Base-by-base conservation (phyloP, 1,140 invertebrate species). In the Eriosoma lanigerum region DNA sequence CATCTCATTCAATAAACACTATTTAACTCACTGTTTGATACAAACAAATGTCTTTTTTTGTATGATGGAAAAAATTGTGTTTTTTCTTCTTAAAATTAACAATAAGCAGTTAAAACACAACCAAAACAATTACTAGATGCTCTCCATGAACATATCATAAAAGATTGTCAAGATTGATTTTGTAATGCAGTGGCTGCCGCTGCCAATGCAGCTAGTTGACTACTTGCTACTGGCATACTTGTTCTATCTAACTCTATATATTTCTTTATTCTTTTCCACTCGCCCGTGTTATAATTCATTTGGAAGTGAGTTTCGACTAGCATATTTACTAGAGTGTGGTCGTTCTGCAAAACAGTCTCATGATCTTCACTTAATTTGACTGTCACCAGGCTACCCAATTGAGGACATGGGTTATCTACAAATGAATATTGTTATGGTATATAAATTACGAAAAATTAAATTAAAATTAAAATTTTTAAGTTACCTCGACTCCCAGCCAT, bases 231-330 rank as follows among this genome's bases (percentile, higher is more conserved):
- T 21, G 73, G 73, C 73, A 76, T 76, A 58, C 73, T 76, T 44
- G 73, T 76, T 58, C 73, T 46, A 6, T 76, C 82, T 38, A 83
- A n/a, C 26, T 83, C 82, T 24, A 91, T 86, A 84, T 91, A 92
- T 84, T 96, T 97, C 84, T 95, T 94, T 73, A 97, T 93, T 52
- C 93, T 87, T 83, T 96, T 96, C 94, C 95, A 97, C 85, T 96
- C 94, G 1, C 95, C 95, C 80, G 94, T 96, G 82, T 92, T 93
- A 87, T 97, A 97, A 86, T 98, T 97, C 95, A 98, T 97, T 87
- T 97, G 95, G 89, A 97, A 97, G 86, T 96, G 95, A 17, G 93
- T 96, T 85, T 98, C 95, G 0, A 94, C 93, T 60, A 94, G 87
- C 89, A 94, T 92, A 0, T 90, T 90, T 10, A 81, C 80, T 70